Evolutionary conservation across 2,888 invertebrate genomes (phyloP).

Genomic region (Cerceris rybyensis): DNA sequence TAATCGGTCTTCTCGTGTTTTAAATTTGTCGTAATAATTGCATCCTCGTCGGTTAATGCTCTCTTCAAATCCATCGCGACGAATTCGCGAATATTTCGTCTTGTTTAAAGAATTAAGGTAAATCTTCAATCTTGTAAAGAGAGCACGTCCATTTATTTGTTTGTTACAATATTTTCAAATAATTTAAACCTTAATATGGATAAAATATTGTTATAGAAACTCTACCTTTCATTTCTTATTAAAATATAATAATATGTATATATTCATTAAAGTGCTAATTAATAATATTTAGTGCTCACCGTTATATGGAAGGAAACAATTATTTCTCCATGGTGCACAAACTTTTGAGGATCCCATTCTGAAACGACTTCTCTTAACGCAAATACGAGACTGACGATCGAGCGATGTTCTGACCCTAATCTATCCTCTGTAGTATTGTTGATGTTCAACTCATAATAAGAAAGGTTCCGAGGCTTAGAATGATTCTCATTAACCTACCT

Average conservation of each 20-base stretch:
- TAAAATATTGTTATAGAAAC: too few species aligned
- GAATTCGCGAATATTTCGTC: background rate
- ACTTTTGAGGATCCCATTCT: slow-evolving; percentile 3
- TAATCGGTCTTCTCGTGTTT: background rate
- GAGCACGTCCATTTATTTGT: too few species aligned
- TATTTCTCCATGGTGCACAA: background rate
- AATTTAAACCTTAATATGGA: too few species aligned
- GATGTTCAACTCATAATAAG: slow-evolving; percentile 12
- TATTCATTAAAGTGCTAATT: background rate
- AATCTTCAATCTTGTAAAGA: too few species aligned
- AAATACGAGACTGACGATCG: slow-evolving; percentile 12
- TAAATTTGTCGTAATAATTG: background rate
- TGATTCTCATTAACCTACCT: background rate
- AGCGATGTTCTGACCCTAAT: background rate
- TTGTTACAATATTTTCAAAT: too few species aligned
- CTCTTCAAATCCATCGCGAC: background rate
- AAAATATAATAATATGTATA: too few species aligned
- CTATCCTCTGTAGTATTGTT: slow-evolving; percentile 4
- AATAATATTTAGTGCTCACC: background rate
- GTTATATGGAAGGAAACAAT: background rate
- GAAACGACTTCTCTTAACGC: slow-evolving; percentile 16
- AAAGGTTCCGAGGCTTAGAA: background rate
- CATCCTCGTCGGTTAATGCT: background rate
- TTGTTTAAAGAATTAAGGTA: background rate
- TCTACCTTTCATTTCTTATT: too few species aligned